Base-by-base conservation (phyloP, 2,113 vertebrate genomes). In the Arenaria interpres region DNA sequence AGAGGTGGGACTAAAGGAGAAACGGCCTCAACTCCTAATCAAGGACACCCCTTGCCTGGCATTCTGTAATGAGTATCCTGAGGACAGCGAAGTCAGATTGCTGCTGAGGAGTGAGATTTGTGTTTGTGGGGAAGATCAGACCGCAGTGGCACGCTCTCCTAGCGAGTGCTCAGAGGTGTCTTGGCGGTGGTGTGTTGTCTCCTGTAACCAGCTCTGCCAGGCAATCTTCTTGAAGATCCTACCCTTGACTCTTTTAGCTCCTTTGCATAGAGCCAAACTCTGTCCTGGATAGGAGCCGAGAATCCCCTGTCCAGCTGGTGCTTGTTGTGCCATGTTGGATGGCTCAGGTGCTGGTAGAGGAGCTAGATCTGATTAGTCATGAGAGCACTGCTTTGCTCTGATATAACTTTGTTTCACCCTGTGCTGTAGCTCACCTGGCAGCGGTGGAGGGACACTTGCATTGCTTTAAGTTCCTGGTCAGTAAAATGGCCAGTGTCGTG, bases 401-500 rank as follows among this genome's bases (percentile, higher is more conserved):
- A 89, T n/a, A 46, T 11, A 24, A 41, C 43, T n/a, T 43, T 66
- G 14, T 67, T 90, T 51, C 23, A 41, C 24, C 84, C 60, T 96
- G 62, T 67, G 27, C 66, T 84, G 0, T 24, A 99, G 98, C 98
- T 96, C 98, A 99, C 51, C 92, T 99, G 91, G 97, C 98, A 71
- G 98, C 98, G 19, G 92, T 92, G 96, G 98, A 99, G 92, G 98
- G 98, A 37, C 98, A 99, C 78, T 96, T 98, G 91, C 97, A 97
- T 51, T 98, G 98, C 94, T 98, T 99, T 81, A 98, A 98, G 86
- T 98, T 98, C 86, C 91, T 99, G 45, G 93, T 98, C 6, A 94
- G 95, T 89, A 98, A 98, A 96, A 98, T 97, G 97, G 66, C 66
- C n/a, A 80, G 53, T 51, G 82, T 94, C 62, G 23, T 3, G 1